Conservation (phyloP, 1,140 invertebrate species). For the Hyles vespertilio region DNA sequence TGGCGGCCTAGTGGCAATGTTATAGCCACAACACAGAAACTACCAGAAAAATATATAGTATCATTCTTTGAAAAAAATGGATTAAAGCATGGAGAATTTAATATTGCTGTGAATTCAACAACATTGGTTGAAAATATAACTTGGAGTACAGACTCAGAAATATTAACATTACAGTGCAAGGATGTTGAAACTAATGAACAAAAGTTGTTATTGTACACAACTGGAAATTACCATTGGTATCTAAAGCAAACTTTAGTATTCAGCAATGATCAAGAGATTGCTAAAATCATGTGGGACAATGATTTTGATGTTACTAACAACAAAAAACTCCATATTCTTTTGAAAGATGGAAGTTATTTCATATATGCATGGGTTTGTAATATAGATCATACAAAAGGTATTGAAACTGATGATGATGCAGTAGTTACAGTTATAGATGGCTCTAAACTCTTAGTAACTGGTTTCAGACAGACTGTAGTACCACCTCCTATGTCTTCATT, state of each 20-base stretch:
- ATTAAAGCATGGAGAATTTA: constrained; percentile 89
- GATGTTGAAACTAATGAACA: constrained; percentile 48
- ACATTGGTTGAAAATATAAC: constrained; percentile 78
- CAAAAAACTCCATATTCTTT: constrained; percentile 78
- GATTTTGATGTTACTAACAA: constrained; percentile 69
- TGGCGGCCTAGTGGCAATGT: constrained; percentile 90
- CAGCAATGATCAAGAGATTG: constrained; percentile 61
- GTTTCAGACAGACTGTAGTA: constrained; percentile 82
- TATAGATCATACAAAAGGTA: constrained; percentile 76
- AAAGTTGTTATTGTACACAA: constrained; percentile 85
- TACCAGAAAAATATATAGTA: constrained; percentile 83
- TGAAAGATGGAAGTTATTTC: constrained; percentile 74
- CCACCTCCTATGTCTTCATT: constrained; percentile 90
- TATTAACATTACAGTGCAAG: constrained; percentile 80
- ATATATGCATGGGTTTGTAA: constrained; percentile 80
- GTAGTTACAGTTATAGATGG: constrained; percentile 88
- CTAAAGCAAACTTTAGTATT: constrained; percentile 85
- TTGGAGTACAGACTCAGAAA: constrained; percentile 89
- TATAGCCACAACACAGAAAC: constrained; percentile 83
- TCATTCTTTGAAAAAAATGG: constrained; percentile 96
- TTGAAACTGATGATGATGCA: constrained; percentile 73
- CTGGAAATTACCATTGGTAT: constrained; percentile 94
- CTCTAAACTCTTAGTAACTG: constrained; percentile 82
- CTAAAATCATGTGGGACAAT: constrained; percentile 81
- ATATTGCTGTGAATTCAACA: constrained; percentile 78